These are phyloP conservation scores for Bimastos eiseni DNA, from an alignment of 2,888 invertebrate genomes.

Conservation along the genomic window DNA sequence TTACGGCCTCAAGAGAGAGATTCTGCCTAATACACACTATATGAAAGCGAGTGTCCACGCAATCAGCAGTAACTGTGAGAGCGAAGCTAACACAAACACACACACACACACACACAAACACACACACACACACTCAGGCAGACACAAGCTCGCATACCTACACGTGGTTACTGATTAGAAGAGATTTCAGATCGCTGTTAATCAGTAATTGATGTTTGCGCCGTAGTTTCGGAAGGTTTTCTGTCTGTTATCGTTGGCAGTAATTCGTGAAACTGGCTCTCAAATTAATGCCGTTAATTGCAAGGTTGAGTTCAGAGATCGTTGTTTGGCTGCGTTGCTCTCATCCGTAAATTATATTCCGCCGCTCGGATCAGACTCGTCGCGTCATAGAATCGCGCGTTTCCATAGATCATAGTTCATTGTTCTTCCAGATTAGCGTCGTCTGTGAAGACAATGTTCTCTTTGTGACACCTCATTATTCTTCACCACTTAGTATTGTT, in stretches of 20 bases:
- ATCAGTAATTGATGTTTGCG: background rate
- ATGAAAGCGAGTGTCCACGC: background rate
- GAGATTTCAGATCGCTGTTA: background rate
- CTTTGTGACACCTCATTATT: background rate
- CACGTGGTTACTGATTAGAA: background rate
- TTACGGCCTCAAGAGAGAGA: too few relatives aligned
- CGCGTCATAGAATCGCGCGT: background rate
- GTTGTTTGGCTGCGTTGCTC: background rate
- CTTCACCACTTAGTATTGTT: background rate
- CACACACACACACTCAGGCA: background rate
- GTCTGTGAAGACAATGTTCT: background rate
- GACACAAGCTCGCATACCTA: background rate
- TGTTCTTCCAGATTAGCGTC: background rate
- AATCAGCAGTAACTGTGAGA: background rate
- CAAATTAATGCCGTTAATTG: constrained; percentile 7
- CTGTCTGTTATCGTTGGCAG: background rate
- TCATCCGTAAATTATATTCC: background rate
- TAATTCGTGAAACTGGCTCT: background rate
- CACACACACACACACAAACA: background rate
- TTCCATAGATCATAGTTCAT: background rate
- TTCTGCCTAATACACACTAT: background rate
- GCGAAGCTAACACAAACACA: too few relatives aligned
- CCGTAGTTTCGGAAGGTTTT: background rate
- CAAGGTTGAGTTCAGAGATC: background rate
- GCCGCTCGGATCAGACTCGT: background rate